Percentiles rank a stretch among this genome's conserved stretches.
These are phyloP conservation scores for Pterocles orientalis DNA, from an alignment of 2,113 vertebrate species.

Conservation along the genomic window DNA sequence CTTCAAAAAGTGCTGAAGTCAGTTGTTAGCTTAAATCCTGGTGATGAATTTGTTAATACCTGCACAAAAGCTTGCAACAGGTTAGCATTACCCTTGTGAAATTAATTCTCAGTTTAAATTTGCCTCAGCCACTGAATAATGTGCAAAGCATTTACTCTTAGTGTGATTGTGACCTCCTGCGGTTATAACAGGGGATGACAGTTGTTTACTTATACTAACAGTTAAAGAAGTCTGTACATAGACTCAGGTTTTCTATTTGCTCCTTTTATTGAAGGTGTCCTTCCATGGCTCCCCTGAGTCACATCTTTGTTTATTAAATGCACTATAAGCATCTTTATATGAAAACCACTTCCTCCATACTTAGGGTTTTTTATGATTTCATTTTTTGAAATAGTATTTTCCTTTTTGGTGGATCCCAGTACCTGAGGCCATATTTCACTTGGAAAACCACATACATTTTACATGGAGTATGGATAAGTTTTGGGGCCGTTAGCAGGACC, in stretches of 20 bases:
- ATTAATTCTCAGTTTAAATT: not conserved
- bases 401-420: not conserved
- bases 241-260: not conserved
- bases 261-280: not conserved
- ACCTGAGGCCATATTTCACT: not conserved
- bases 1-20: not conserved
- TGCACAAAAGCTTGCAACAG: not conserved
- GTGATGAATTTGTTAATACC: not conserved
- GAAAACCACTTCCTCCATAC: not conserved
- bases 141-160: not conserved
- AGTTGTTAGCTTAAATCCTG: not conserved
- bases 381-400: not conserved
- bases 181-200: conserved; percentile 34
- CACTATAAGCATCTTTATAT: not conserved
- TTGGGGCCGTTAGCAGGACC: not conserved
- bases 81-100: not conserved
- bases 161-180: conserved; percentile 63
- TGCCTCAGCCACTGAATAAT: not conserved
- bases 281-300: not conserved
- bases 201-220: not conserved
- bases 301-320: not conserved
- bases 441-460: not conserved
- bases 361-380: accelerated
- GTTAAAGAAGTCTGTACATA: not conserved
- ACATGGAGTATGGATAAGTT: not conserved